phyloP scores from a whole-genome alignment of 2,797 vertebrate species.

The Muscicapa comitata region DNA sequence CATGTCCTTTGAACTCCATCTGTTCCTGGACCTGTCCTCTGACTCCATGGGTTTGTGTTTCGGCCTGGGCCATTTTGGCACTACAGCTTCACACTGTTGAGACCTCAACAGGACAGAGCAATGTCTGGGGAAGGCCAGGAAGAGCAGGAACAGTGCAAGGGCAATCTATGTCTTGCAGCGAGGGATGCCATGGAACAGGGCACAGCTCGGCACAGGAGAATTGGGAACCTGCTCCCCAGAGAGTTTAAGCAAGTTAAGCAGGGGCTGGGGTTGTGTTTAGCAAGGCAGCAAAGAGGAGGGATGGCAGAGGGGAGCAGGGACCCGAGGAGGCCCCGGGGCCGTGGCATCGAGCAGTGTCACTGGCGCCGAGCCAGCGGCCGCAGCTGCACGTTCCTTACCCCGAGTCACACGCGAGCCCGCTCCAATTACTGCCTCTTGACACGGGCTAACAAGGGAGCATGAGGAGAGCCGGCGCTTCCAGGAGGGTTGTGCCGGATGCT shows the following conservation, averaged over 20 bases:
- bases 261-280: neutral
- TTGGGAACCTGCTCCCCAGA: neutral
- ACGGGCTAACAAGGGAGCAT: slow-evolving; percentile 8
- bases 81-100: neutral
- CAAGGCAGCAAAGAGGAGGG: neutral
- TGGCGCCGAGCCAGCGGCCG: neutral
- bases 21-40: neutral
- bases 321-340: neutral
- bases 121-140: neutral
- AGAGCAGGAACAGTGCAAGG: neutral
- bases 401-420: neutral
- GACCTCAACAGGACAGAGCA: neutral
- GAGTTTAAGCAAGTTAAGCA: neutral
- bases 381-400: neutral
- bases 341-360: neutral
- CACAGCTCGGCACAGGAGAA: fast-evolving
- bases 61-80: fast-evolving
- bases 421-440: slow-evolving; percentile 50
- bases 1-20: neutral
- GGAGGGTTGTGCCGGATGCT: neutral
- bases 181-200: neutral
- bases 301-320: neutral
- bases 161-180: fast-evolving
- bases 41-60: neutral
- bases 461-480: neutral